Conservation (phyloP, 1,140 invertebrate species). For the Triops longicaudatus region DNA sequence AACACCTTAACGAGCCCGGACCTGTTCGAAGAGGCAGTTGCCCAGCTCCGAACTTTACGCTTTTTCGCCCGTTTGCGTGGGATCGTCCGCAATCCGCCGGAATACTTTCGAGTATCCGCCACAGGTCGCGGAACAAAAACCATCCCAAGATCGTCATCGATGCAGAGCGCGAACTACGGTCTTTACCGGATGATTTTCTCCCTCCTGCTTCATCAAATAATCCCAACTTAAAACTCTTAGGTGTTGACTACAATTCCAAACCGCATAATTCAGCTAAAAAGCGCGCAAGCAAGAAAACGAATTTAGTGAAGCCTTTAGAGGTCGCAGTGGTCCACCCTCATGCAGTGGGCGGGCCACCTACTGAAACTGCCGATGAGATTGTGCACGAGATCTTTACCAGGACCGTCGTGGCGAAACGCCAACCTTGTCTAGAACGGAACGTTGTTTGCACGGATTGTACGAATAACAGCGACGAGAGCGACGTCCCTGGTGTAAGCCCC, state of each 20-base stretch:
- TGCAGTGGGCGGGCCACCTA: background rate
- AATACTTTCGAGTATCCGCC: background rate
- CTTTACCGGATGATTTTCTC: background rate
- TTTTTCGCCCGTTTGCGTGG: background rate
- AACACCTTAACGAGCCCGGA: background rate
- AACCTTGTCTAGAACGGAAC: background rate
- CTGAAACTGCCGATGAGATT: background rate
- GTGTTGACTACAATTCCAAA: background rate
- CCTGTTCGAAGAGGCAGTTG: background rate
- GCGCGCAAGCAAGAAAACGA: background rate
- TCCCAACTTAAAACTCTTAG: background rate
- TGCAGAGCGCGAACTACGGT: background rate
- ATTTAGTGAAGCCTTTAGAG: background rate
- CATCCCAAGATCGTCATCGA: background rate
- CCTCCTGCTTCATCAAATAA: background rate
- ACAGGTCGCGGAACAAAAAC: background rate
- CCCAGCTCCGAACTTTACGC: background rate
- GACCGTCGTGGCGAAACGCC: background rate
- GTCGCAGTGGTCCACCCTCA: background rate
- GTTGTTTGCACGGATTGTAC: background rate
- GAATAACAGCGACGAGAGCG: background rate
- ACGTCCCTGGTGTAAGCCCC: background rate
- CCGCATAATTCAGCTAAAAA: background rate
- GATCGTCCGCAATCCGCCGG: background rate
- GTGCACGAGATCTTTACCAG: background rate